Evolutionary conservation across 2,113 vertebrate species (phyloP).

Genomic region (Scolopax mira): DNA sequence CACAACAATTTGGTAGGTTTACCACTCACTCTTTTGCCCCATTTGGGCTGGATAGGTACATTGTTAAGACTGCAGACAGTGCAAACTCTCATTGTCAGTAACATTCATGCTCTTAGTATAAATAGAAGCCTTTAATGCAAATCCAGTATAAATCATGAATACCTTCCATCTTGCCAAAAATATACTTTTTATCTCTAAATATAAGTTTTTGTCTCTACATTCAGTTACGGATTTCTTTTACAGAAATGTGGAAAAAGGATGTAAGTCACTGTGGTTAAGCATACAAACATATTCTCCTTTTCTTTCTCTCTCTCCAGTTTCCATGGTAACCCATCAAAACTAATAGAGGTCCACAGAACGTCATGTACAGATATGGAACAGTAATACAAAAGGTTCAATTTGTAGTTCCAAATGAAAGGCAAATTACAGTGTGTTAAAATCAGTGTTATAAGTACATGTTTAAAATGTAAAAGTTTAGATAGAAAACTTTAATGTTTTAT

Average conservation of each 20-base stretch:
- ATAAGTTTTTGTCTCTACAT: neutral
- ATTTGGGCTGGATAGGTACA: neutral
- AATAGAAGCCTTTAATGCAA: neutral
- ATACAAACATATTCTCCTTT: neutral
- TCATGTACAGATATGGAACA: slow-evolving; percentile 3
- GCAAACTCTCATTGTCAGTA: neutral
- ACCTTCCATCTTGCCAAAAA: neutral
- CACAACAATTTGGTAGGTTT: neutral
- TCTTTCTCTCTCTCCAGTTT: slow-evolving; percentile 38
- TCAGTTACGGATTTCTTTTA: neutral
- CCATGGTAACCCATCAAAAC: slow-evolving; percentile 69
- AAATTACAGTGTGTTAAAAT: slow-evolving; percentile 44
- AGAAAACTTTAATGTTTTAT: neutral
- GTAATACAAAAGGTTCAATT: slow-evolving; percentile 41
- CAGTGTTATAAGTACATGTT: neutral
- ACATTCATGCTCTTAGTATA: neutral
- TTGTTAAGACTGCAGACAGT: neutral
- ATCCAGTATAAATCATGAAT: neutral
- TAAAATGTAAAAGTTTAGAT: slow-evolving; percentile 19
- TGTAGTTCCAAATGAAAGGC: slow-evolving; percentile 53
- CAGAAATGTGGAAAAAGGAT: neutral
- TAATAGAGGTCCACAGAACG: slow-evolving; percentile 45
- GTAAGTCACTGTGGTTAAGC: slow-evolving; percentile 6
- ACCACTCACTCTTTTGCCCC: neutral
- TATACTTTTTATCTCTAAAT: neutral